Conservation (phyloP, 2,888 invertebrate genomes). For the Eupelmus urozonus region DNA sequence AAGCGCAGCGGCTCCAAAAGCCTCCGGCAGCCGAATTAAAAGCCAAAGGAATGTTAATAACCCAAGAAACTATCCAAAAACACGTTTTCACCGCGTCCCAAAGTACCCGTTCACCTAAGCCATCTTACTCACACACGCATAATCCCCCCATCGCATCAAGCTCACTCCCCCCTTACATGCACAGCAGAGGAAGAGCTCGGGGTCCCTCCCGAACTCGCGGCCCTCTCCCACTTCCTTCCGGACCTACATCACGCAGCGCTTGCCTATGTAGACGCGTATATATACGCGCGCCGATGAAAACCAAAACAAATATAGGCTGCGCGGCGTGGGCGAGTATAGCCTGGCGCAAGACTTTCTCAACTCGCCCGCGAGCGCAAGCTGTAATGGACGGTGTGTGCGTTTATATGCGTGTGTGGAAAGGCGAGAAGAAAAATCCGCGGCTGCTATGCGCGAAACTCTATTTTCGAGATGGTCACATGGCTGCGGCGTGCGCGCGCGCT, state of each 20-base stretch:
- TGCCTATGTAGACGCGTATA: too few species aligned
- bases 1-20: too few species aligned
- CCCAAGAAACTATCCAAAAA: too few species aligned
- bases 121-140: too few species aligned
- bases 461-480: conserved; percentile 35
- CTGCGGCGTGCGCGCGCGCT: too few species aligned
- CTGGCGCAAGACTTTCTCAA: conserved; percentile 58
- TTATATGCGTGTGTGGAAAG: conserved; percentile 10
- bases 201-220: too few species aligned
- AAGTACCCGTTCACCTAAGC: too few species aligned
- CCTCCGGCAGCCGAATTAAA: too few species aligned
- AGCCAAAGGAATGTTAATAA: too few species aligned
- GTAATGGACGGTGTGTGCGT: not conserved
- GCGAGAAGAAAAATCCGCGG: conserved; percentile 18
- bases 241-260: not conserved
- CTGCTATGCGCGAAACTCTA: conserved; percentile 36
- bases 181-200: not conserved
- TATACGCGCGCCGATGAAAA: conserved; percentile 38
- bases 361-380: not conserved
- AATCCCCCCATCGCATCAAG: too few species aligned
- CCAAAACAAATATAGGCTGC: conserved; percentile 55
- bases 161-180: not conserved
- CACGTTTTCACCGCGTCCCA: too few species aligned
- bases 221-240: not conserved
- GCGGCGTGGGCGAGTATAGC: conserved; percentile 37